Conservation (phyloP, 2,113 vertebrate genomes). For the Fulmarus glacialis region DNA sequence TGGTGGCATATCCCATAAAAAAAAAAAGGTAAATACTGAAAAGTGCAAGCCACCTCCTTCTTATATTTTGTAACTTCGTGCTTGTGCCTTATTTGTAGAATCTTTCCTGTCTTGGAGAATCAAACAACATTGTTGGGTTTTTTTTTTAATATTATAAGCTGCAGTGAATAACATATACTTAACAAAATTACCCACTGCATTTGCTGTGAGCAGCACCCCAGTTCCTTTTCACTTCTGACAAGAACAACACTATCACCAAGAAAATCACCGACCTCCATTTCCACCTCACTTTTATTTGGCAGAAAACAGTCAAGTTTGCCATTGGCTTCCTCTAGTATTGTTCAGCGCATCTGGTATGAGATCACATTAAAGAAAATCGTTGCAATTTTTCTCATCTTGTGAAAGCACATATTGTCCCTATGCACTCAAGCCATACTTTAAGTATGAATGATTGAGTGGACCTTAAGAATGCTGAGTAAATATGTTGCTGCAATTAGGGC, state of each 20-base stretch:
- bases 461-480: slow-evolving; percentile 58
- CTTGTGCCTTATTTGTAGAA: slow-evolving; percentile 2
- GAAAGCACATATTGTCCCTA: slow-evolving; percentile 69
- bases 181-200: slow-evolving; percentile 80
- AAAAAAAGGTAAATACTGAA: not conserved
- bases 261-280: slow-evolving; percentile 77
- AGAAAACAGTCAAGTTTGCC: slow-evolving; percentile 75
- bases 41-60: not conserved
- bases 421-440: slow-evolving; percentile 65
- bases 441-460: slow-evolving; percentile 52
- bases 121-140: not conserved
- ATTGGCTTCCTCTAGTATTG: slow-evolving; percentile 63
- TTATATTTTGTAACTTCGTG: not conserved
- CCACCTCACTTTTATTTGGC: slow-evolving; percentile 75
- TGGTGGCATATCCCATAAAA: not conserved
- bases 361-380: slow-evolving; percentile 81
- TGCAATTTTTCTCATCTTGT: slow-evolving; percentile 80
- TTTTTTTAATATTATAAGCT: slow-evolving; percentile 71
- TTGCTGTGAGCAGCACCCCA: slow-evolving; percentile 69
- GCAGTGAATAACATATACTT: slow-evolving; percentile 77
- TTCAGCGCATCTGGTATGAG: slow-evolving; percentile 73
- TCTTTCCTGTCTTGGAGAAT: slow-evolving; percentile 1
- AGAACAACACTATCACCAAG: slow-evolving; percentile 71
- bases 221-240: slow-evolving; percentile 74
- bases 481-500: slow-evolving; percentile 56